Conservation (phyloP, 2,113 vertebrate genomes). For the Charina bottae region DNA sequence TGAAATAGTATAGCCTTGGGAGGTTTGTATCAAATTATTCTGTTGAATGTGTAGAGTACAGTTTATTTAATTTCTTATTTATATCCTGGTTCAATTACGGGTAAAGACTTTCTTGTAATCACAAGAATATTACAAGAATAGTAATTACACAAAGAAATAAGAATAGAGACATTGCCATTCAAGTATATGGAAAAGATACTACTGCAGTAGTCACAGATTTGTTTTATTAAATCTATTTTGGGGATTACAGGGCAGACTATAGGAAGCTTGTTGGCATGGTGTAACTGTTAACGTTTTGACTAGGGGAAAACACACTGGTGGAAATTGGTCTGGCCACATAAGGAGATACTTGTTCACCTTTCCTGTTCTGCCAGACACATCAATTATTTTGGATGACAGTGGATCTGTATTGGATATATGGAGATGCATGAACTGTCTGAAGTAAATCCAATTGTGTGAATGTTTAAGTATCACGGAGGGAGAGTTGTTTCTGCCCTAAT, state of each 20-base stretch:
- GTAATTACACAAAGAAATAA: neutral
- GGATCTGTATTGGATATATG: neutral
- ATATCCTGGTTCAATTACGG: neutral
- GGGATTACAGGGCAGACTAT: too few species aligned
- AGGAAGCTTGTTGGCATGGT: too few species aligned
- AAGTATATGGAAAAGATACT: too few species aligned
- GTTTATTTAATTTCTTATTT: neutral
- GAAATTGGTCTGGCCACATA: too few species aligned
- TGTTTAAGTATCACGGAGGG: neutral
- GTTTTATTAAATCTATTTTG: too few species aligned
- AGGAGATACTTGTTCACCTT: too few species aligned
- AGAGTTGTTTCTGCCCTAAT: neutral
- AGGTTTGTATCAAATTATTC: neutral
- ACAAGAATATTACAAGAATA: neutral
- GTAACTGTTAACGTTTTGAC: too few species aligned
- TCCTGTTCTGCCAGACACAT: too few species aligned
- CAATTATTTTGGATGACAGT: too few species aligned
- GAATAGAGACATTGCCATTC: neutral
- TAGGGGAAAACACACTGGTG: too few species aligned
- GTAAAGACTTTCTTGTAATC: neutral
- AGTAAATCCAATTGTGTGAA: neutral
- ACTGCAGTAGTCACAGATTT: too few species aligned
- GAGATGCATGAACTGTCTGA: neutral
- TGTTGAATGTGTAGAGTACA: neutral
- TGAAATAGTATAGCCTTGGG: neutral